Conservation (phyloP, 2,113 vertebrate genomes). For the Hemichromis elongatus region DNA sequence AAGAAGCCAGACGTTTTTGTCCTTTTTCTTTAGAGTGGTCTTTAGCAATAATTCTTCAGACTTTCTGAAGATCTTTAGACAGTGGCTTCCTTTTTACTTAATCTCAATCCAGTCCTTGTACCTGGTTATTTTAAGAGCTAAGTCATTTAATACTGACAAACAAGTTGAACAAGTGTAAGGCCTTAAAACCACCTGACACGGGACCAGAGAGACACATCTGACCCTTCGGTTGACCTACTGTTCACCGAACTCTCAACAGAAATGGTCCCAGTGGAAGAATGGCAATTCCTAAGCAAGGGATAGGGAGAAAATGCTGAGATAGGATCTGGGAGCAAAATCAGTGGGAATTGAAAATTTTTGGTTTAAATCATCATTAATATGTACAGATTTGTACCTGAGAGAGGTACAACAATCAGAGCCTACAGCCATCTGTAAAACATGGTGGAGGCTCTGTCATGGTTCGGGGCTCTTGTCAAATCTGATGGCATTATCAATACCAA, state of each 20-base stretch:
- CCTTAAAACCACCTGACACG: background rate
- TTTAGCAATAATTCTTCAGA: background rate
- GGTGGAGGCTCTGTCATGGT: background rate
- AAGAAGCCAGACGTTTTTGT: background rate
- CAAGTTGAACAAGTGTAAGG: background rate
- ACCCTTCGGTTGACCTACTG: background rate
- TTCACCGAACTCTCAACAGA: background rate
- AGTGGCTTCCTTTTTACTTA: background rate
- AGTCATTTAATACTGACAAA: background rate
- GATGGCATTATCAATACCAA: accelerated
- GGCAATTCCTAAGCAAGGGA: background rate
- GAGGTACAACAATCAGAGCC: background rate
- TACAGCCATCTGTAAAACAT: background rate
- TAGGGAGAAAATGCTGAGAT: background rate
- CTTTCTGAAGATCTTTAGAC: background rate
- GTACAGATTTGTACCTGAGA: background rate
- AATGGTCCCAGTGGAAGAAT: background rate
- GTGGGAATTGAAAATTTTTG: background rate
- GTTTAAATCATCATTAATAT: background rate
- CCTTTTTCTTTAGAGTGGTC: background rate
- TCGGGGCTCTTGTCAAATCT: background rate
- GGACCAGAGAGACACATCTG: background rate
- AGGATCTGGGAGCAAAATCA: background rate
- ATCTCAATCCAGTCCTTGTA: background rate
- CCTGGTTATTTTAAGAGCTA: background rate